A percentile compares a stretch with the other conserved stretches of the same genome.
Conservation (phyloP, 2,113 vertebrate genomes). For the Lota lota region DNA sequence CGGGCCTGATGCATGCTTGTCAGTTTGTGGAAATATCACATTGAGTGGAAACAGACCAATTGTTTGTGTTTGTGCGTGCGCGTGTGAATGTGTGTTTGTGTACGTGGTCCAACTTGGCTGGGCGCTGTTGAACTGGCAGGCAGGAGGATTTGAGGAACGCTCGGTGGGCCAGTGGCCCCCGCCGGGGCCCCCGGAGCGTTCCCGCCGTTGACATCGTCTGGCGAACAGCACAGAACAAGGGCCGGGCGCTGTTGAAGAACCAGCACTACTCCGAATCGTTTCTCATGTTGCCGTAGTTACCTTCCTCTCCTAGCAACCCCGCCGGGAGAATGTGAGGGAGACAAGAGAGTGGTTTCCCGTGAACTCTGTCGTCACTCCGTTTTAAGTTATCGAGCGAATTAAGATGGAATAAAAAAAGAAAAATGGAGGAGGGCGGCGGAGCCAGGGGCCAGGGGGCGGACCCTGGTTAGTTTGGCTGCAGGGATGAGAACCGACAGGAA, state of each 20-base stretch:
- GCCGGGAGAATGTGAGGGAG: constrained; percentile 4
- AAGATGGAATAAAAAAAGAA: not conserved
- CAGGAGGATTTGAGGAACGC: no score
- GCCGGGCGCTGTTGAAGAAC: no score
- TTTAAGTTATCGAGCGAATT: constrained; percentile 2
- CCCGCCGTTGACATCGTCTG: not conserved
- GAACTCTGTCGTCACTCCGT: not conserved
- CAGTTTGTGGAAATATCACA: no score
- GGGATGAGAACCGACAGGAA: constrained; percentile 11
- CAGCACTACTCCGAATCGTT: no score
- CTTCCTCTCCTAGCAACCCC: not conserved
- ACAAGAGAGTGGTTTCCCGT: not conserved
- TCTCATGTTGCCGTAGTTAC: not conserved
- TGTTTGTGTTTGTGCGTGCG: constrained; percentile 1
- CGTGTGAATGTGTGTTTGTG: constrained; percentile 5
- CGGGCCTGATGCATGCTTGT: no score
- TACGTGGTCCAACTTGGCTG: no score
- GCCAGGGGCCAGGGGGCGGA: no score
- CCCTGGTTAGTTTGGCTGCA: not conserved
- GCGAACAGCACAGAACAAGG: not conserved
- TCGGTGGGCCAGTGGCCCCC: no score
- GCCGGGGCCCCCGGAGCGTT: not conserved
- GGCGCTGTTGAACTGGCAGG: no score
- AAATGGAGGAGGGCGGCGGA: no score
- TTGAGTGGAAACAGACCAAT: no score